These are phyloP conservation scores for Eleutherodactylus coqui DNA, from an alignment of 2,797 vertebrate genomes.

Conservation along the genomic window DNA sequence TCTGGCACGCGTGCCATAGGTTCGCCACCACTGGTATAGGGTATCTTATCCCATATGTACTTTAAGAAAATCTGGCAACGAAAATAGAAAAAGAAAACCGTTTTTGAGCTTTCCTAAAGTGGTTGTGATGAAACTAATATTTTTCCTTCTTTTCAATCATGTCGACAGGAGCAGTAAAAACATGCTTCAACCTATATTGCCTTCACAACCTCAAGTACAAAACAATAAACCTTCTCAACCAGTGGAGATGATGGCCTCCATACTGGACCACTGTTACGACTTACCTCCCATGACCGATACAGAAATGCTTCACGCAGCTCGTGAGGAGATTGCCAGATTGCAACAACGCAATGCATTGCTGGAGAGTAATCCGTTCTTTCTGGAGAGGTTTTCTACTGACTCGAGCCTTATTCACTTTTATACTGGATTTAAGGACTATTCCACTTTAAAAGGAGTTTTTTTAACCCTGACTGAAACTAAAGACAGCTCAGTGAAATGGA, in stretches of 20 bases:
- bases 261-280: slow-evolving; percentile 59
- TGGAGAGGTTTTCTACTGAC: slow-evolving; percentile 54
- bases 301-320: slow-evolving; percentile 54
- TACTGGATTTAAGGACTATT: slow-evolving; percentile 58
- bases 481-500: slow-evolving; percentile 46
- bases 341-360: slow-evolving; percentile 44
- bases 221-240: slow-evolving; percentile 16
- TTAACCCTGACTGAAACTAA: slow-evolving; percentile 41
- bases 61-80: too few relatives aligned
- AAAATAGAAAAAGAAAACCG: too few relatives aligned
- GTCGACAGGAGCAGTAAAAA: slow-evolving; percentile 28
- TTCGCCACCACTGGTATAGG: too few relatives aligned
- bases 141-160: neutral
- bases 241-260: slow-evolving; percentile 18
- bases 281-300: slow-evolving; percentile 51
- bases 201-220: slow-evolving; percentile 33
- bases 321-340: slow-evolving; percentile 52
- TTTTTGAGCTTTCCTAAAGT: too few relatives aligned
- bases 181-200: slow-evolving; percentile 56
- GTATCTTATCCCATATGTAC: too few relatives aligned
- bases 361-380: slow-evolving; percentile 45
- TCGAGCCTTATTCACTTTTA: slow-evolving; percentile 52
- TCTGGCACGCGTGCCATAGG: too few relatives aligned
- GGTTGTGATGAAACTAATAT: neutral
- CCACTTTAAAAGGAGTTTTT: slow-evolving; percentile 52